Percentiles rank a stretch among this genome's conserved stretches.
Conservation (phyloP, 2,797 vertebrate species). For the Pachyuromys duprasi region DNA sequence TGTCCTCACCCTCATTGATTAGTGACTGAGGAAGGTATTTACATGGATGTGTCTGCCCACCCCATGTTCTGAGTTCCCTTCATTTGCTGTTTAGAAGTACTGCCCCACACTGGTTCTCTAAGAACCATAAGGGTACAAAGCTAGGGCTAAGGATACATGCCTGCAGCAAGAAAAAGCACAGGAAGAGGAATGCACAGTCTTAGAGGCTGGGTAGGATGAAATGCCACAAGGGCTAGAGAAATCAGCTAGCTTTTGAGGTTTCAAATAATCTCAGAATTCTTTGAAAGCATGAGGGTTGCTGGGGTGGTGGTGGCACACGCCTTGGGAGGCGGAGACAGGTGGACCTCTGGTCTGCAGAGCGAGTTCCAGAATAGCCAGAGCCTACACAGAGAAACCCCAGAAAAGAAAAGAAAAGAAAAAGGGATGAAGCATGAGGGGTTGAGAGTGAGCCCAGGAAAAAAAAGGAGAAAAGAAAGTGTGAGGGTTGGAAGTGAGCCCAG, state of each 20-base stretch:
- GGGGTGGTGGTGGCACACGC: too few species aligned
- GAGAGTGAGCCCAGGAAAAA: background rate
- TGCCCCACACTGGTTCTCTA: rapidly evolving
- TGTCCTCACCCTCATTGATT: background rate
- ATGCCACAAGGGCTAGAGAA: background rate
- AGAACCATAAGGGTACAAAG: background rate
- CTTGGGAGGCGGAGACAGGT: background rate
- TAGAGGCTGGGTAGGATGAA: rapidly evolving
- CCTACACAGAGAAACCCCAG: background rate
- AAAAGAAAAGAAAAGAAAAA: background rate
- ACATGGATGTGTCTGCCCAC: too few species aligned
- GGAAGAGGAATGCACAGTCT: rapidly evolving
- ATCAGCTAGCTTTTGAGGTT: rapidly evolving
- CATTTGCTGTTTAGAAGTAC: background rate
- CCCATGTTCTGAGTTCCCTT: too few species aligned
- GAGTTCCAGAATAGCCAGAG: background rate
- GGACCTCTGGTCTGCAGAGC: background rate
- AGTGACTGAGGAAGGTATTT: background rate
- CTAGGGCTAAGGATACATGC: rapidly evolving
- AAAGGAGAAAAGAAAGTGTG: too few species aligned
- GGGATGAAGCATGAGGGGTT: background rate
- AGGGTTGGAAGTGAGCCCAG: background rate
- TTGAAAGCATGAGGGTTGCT: background rate
- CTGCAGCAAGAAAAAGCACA: too few species aligned
- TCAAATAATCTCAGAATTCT: background rate